phyloP scores from a whole-genome alignment of 2,113 vertebrate species.

The Dunckerocampus dactyliophorus region DNA sequence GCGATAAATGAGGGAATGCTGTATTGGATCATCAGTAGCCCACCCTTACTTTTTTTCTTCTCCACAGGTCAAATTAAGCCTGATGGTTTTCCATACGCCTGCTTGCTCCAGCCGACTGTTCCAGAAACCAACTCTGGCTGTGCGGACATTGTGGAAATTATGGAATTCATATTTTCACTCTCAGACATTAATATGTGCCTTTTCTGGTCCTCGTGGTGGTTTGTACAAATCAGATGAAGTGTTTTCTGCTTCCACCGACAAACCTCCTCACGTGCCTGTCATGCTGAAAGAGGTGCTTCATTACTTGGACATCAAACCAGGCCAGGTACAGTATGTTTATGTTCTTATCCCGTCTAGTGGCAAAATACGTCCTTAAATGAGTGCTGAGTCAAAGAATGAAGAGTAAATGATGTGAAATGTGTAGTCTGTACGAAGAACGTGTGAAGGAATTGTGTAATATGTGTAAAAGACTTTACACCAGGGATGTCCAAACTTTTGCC shows the following conservation, averaged over 20 bases:
- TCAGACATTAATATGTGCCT: conserved; percentile 13
- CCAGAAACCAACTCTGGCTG: conserved; percentile 26
- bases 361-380: not conserved
- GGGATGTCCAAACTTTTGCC: too few relatives aligned
- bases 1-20: too few relatives aligned
- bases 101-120: conserved; percentile 21
- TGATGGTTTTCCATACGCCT: conserved; percentile 31
- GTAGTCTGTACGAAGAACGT: not conserved
- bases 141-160: conserved; percentile 33
- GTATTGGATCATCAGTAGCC: not conserved
- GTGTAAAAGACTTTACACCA: not conserved
- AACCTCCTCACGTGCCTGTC: conserved; percentile 57
- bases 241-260: conserved; percentile 26
- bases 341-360: conserved; percentile 2
- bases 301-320: conserved; percentile 54
- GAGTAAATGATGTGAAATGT: not conserved
- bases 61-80: conserved; percentile 25
- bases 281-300: conserved; percentile 67
- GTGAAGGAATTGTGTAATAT: not conserved
- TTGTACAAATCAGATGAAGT: conserved; percentile 12
- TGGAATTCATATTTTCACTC: conserved; percentile 35
- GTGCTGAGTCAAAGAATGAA: not conserved
- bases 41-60: conserved; percentile 8
- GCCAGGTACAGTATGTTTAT: conserved; percentile 53
- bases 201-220: conserved; percentile 24